Evolutionary conservation across 64 coral and sea anemone species (phyloP), one percentile per base, ranked within the genome.

Genomic region (Dendronephthya gigantea): DNA sequence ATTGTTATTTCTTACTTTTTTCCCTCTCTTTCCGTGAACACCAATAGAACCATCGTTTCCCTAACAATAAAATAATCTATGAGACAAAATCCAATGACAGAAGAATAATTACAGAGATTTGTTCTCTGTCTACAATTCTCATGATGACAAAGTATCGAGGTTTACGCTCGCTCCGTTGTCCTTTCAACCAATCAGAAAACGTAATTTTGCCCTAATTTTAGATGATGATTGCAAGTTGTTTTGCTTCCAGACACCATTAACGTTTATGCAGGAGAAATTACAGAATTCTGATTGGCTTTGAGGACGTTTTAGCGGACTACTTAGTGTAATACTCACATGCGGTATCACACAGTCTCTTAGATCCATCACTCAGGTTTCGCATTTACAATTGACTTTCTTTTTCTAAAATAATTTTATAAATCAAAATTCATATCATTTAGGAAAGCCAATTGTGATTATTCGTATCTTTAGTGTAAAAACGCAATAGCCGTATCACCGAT

Each of bases 151-250:
- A 62, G 17, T n/a, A 6, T 62, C 55, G 19, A 62, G 1, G 25
- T n/a, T 7, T n/a, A n/a, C 7, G 55, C 55, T 62, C 55, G 55
- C 17, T 27, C 16, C 55, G 19, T 62, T 23, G 16, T 62, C 55
- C 55, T 62, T 23, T 27, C 55, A 62, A 62, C 55, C 55, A 62
- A 62, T 62, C 55, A 62, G 55, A 62, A 62, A 62, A 62, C 25
- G 55, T 62, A 62, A 62, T 62, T 62, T 62, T 62, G 55, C 55
- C 55, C 55, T 62, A 62, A 62, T 62, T 62, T 62, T 62, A 62
- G 55, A 23, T 62, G 55, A 15, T 62, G 7, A 62, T n/a, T 62
- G 25, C 19, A n/a, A 62, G 19, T 15, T n/a, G 55, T 19, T 22
- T 62, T 19, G 19, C 25, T 62, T 7, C 8, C 19, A 19, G 25